Conservation (phyloP, 2,797 vertebrate species). For the Enteromius paludinosus region DNA sequence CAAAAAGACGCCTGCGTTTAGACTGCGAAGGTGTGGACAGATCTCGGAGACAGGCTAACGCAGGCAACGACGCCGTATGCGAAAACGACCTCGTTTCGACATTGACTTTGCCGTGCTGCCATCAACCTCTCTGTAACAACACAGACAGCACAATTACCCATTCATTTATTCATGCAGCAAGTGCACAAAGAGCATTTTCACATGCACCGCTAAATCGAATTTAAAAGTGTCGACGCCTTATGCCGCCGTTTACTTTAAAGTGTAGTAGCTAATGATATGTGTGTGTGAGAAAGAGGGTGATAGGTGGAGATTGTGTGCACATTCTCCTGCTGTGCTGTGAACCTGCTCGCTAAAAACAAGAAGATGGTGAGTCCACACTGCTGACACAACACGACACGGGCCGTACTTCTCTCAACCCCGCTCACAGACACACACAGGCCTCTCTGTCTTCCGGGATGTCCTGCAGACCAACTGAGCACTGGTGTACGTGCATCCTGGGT, state of each 20-base stretch:
- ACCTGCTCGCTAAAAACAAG: slow-evolving; percentile 86
- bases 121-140: slow-evolving; percentile 42
- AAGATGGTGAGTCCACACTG: slow-evolving; percentile 75
- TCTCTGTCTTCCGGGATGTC: slow-evolving; percentile 68
- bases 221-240: slow-evolving; percentile 76
- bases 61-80: slow-evolving; percentile 37
- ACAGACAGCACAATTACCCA: slow-evolving; percentile 55
- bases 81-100: slow-evolving; percentile 29
- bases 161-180: slow-evolving; percentile 81
- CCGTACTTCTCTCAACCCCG: slow-evolving; percentile 54
- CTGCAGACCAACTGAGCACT: slow-evolving; percentile 52
- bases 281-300: slow-evolving; percentile 67
- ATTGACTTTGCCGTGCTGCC: slow-evolving; percentile 45
- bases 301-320: slow-evolving; percentile 77
- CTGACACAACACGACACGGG: slow-evolving; percentile 67
- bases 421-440: background rate
- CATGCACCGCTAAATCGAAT: slow-evolving; percentile 85
- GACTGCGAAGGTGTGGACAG: slow-evolving; percentile 49
- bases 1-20: slow-evolving; percentile 46
- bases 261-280: slow-evolving; percentile 88
- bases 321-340: slow-evolving; percentile 87
- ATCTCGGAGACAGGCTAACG: slow-evolving; percentile 30
- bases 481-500: background rate
- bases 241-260: slow-evolving; percentile 81
- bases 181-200: slow-evolving; percentile 84